These are phyloP conservation scores for Colius striatus DNA, from an alignment of 2,113 vertebrate genomes.

Conservation along the genomic window DNA sequence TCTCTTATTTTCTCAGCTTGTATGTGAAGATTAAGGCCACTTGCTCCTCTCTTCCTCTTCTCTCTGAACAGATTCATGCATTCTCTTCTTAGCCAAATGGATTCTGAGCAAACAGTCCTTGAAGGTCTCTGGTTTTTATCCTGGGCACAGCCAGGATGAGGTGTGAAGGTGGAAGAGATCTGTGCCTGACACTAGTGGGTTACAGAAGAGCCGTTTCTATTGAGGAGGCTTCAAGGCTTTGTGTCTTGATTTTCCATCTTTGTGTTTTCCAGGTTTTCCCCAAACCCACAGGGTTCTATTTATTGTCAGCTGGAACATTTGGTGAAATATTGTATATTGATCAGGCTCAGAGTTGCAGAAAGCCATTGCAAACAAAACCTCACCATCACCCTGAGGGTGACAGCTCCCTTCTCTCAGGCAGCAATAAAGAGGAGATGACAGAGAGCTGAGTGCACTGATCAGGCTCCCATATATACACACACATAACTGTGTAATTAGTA, in stretches of 20 bases:
- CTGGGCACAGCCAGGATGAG: not conserved
- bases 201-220: not conserved
- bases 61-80: not conserved
- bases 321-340: not conserved
- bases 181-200: not conserved
- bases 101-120: not conserved
- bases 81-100: not conserved
- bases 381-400: not conserved
- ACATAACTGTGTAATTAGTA: slow-evolving; percentile 43
- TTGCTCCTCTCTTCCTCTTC: not conserved
- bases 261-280: not conserved
- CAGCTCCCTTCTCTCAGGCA: not conserved
- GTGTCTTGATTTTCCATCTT: not conserved
- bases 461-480: not conserved
- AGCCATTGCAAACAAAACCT: not conserved
- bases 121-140: not conserved
- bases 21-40: not conserved
- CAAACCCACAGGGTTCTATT: not conserved
- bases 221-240: not conserved
- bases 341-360: not conserved
- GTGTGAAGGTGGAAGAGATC: not conserved
- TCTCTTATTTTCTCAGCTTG: not conserved
- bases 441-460: not conserved
- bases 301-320: not conserved
- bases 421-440: slow-evolving; percentile 12